These are phyloP conservation scores for Teinopalpus imperialis DNA, from an alignment of 2,888 invertebrate species.

Conservation along the genomic window DNA sequence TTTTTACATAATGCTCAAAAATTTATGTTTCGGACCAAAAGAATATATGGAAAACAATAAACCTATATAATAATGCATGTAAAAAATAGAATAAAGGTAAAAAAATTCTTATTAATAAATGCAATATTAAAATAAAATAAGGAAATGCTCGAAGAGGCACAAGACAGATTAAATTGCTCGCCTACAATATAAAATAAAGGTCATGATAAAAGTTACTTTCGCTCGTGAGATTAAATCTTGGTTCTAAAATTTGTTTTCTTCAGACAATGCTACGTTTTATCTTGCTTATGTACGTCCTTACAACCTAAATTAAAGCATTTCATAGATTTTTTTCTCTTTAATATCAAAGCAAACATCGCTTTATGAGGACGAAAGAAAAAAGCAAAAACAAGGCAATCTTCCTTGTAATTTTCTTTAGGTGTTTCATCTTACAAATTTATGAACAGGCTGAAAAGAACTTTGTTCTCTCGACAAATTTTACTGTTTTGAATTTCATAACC, in stretches of 20 bases:
- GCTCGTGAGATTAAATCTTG: constrained; percentile 42
- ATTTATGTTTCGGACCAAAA: no score
- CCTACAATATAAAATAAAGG: constrained; percentile 43
- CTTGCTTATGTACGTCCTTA: constrained; percentile 40
- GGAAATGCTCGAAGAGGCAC: background rate
- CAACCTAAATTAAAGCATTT: constrained; percentile 39
- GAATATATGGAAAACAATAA: no score
- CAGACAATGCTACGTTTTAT: constrained; percentile 20
- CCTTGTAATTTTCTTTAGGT: constrained; percentile 21
- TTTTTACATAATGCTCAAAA: no score
- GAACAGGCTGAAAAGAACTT: constrained; percentile 17
- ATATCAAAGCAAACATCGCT: constrained; percentile 50
- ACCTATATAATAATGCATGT: no score
- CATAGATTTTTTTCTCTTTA: constrained; percentile 45
- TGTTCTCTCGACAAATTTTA: constrained; percentile 6
- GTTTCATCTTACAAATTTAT: constrained; percentile 24
- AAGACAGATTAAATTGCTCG: constrained; percentile 35
- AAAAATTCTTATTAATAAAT: no score
- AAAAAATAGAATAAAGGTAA: no score
- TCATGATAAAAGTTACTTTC: constrained; percentile 29
- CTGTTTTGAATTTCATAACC: background rate
- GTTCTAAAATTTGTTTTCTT: constrained; percentile 33
- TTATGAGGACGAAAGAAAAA: constrained; percentile 38
- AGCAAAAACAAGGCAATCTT: constrained; percentile 42
- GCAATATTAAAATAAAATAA: constrained; percentile 12